These are phyloP conservation scores for Drosophila picticornis DNA, from an alignment of 2,888 invertebrate genomes.

Conservation along the genomic window DNA sequence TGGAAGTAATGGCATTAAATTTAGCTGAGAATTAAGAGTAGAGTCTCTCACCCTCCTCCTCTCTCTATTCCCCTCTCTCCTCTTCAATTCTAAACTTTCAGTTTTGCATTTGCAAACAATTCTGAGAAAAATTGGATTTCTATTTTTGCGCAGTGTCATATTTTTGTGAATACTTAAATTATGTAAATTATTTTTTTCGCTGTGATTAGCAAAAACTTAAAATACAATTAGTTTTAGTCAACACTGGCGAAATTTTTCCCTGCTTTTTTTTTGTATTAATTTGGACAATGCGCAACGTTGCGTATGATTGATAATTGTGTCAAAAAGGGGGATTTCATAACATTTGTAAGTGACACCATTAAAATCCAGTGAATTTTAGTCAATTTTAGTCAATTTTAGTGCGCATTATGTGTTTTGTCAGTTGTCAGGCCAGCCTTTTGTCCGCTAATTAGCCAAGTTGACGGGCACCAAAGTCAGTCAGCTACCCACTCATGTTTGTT, in stretches of 20 bases:
- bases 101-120: conserved; percentile 40
- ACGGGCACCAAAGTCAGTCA: conserved; percentile 50
- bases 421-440: conserved; percentile 19
- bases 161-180: not conserved
- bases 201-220: conserved; percentile 32
- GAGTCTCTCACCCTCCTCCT: not conserved
- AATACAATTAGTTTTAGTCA: conserved; percentile 41
- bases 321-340: conserved; percentile 71
- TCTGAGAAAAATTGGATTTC: conserved; percentile 42
- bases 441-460: conserved; percentile 4
- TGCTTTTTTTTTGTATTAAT: not conserved
- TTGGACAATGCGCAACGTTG: conserved; percentile 69
- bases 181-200: conserved; percentile 13
- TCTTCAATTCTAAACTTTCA: not conserved
- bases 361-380: conserved; percentile 42
- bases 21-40: conserved; percentile 1
- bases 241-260: conserved; percentile 5
- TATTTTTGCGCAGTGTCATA: not conserved
- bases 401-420: conserved; percentile 24
- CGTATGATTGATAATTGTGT: conserved; percentile 77
- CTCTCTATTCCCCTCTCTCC: not conserved
- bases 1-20: conserved; percentile 16
- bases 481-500: conserved; percentile 62
- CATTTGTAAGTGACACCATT: conserved; percentile 64
- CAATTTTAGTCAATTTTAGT: conserved; percentile 33